Conservation (phyloP, 1,140 invertebrate genomes). For the Dendroctonus valens region DNA sequence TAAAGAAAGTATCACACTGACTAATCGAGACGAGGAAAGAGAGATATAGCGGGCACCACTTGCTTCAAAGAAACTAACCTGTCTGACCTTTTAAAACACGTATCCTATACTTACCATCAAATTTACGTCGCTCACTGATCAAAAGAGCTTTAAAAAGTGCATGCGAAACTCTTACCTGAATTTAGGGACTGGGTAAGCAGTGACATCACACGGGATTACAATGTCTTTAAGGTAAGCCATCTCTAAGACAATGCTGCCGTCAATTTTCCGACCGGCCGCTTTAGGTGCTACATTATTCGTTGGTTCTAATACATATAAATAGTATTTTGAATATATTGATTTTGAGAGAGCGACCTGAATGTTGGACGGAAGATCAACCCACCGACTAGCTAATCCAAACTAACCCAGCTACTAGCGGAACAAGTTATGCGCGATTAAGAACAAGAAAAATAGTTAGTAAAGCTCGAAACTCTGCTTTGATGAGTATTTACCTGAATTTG, state of each 20-base stretch:
- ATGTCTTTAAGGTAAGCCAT: conserved; percentile 37
- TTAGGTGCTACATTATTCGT: conserved; percentile 66
- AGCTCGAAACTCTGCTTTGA: too few species aligned
- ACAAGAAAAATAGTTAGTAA: too few species aligned
- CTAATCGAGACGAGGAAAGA: conserved; percentile 30
- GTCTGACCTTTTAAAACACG: too few species aligned
- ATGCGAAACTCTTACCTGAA: conserved; percentile 54
- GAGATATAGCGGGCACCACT: not conserved
- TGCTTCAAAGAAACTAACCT: conserved; percentile 6
- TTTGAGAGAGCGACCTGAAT: too few species aligned
- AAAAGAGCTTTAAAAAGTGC: not conserved
- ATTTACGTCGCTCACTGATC: too few species aligned
- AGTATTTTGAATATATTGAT: too few species aligned
- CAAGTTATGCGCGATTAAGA: too few species aligned
- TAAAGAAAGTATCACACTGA: conserved; percentile 50
- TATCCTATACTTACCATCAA: too few species aligned
- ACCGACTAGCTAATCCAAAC: too few species aligned
- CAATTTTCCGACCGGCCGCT: conserved; percentile 59
- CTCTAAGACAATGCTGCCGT: conserved; percentile 60
- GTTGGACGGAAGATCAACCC: too few species aligned
- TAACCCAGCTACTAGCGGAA: too few species aligned
- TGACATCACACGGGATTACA: conserved; percentile 58
- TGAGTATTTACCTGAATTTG: conserved; percentile 55
- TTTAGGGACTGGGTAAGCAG: conserved; percentile 60
- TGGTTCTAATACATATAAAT: conserved; percentile 56